Evolutionary conservation across 2,113 vertebrate species (phyloP).

Genomic region (Miniopterus natalensis): DNA sequence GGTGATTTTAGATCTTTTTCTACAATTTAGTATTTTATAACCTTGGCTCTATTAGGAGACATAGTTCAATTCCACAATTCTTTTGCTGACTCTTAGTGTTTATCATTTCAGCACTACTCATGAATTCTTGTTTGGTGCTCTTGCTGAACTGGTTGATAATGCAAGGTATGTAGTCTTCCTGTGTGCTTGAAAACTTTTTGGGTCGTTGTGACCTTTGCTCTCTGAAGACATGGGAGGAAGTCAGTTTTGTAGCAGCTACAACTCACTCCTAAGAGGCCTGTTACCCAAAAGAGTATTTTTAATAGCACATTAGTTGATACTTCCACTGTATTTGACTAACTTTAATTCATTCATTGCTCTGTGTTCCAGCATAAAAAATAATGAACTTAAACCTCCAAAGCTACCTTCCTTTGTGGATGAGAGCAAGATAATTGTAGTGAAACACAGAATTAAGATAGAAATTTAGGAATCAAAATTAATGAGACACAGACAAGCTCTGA

Average conservation of each 20-base stretch:
- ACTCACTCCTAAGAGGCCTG: conserved; percentile 37
- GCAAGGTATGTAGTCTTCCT: conserved; percentile 92
- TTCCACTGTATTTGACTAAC: conserved; percentile 3
- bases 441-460: conserved; percentile 56
- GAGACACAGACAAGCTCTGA: conserved; percentile 14
- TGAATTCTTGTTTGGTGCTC: conserved; percentile 98
- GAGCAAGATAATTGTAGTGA: conserved; percentile 55
- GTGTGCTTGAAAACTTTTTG: conserved; percentile 29
- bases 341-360: conserved; percentile 38
- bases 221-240: conserved; percentile 40
- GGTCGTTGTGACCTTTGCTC: conserved; percentile 7
- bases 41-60: not conserved
- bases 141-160: conserved; percentile 99
- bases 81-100: conserved; percentile 77
- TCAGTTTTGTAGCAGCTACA: conserved; percentile 7
- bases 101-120: conserved; percentile 95
- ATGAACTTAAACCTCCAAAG: conserved; percentile 18
- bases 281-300: conserved; percentile 56
- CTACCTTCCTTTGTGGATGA: conserved; percentile 47
- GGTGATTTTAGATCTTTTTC: conserved; percentile 38
- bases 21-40: conserved; percentile 26
- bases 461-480: conserved; percentile 47
- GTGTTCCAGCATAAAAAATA: conserved; percentile 40
- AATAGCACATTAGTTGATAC: conserved; percentile 36
- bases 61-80: conserved; percentile 53